Conservation (phyloP, 2,797 vertebrate species). For the Chromis chromis region DNA sequence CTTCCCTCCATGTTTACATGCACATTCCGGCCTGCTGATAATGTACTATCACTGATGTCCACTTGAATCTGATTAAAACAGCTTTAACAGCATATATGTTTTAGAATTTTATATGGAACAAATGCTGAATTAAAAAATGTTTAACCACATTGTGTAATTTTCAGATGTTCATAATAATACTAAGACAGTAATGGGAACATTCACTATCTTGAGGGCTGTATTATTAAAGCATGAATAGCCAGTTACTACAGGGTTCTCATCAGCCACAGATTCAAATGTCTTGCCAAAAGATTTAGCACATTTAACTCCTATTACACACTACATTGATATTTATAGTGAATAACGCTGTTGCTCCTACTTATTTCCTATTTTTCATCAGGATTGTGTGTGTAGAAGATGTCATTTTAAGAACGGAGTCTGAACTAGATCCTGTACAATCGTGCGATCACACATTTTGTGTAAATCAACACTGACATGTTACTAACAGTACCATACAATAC, state of each 20-base stretch:
- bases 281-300: neutral
- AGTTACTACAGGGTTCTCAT: too few species aligned
- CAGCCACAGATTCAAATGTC: neutral
- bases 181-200: neutral
- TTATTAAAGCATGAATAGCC: neutral
- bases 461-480: too few species aligned
- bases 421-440: too few species aligned
- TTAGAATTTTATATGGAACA: conserved; percentile 12
- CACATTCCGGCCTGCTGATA: conserved; percentile 13
- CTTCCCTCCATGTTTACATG: conserved; percentile 43
- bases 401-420: too few species aligned
- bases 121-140: neutral
- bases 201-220: neutral
- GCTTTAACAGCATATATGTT: neutral
- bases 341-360: neutral
- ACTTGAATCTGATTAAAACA: neutral
- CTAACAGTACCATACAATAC: too few species aligned
- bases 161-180: neutral
- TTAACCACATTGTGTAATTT: neutral
- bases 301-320: too few species aligned
- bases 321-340: neutral
- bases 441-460: too few species aligned
- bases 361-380: neutral
- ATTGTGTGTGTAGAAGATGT: too few species aligned
- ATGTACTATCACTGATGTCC: conserved; percentile 11